Base-by-base conservation (phyloP, 2,797 vertebrate species). In the Typhlichthys eigenmanni region DNA sequence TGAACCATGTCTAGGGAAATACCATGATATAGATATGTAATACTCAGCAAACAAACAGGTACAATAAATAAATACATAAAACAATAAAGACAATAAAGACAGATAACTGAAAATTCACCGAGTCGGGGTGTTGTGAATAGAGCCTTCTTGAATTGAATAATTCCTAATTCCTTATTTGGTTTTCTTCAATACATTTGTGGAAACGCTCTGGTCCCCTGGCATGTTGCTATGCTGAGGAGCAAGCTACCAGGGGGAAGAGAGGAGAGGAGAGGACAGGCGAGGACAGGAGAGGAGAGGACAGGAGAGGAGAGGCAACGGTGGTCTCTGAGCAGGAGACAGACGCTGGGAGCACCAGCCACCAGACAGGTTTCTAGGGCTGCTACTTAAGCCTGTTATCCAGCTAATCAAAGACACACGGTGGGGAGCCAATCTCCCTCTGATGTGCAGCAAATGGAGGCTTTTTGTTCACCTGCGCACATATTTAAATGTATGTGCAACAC, bases 201-300 rank as follows among this genome's bases (percentile, higher is more conserved):
- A 75, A 78, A 82, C 60, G 60, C 76, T 80, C 78, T 82, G 73
- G 68, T 87, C 86, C 84, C 85, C 66, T 61, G 80, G 83, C 82
- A 85, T 81, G 86, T 91, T 88, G 86, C 89, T 91, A 88, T 80
- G 83, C 81, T 67, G 58, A 67, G 77, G 87, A 66, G 63, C 71
- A 61, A 80, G 49, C 56, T 69, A 68, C 69, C 69, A 68, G 60
- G 58, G 67, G 78, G 47, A 62, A 75, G 16, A 81, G 72, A 69
- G 84, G 85, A 88, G 32, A 11, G 14, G 14, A 43, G 38, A 7
- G 38, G 4, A 17, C 16, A 69, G 84, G 85, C 87, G 32, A 10
- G 14, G 14, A 38, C 4, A 5, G 38, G 13, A 56, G 85, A 86
- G 74, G 76, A 59, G 70, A 43, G 60, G 72, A 64, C 68, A 29